phyloP scores from a whole-genome alignment of 2,113 vertebrate genomes.

The Antechinus stuartii region DNA sequence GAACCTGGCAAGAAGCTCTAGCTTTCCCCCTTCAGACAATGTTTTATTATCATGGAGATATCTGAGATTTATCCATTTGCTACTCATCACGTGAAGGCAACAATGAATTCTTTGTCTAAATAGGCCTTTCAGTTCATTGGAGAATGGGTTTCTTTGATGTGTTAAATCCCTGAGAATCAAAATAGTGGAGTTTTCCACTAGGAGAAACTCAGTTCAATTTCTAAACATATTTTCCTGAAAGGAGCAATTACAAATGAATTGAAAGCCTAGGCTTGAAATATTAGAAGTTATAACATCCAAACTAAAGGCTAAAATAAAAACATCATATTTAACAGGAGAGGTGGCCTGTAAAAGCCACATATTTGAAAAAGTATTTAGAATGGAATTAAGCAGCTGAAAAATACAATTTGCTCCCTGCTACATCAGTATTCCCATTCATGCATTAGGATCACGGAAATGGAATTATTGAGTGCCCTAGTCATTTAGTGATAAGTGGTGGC shows the following conservation, averaged over 20 bases:
- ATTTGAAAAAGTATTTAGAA: conserved; percentile 39
- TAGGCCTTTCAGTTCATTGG: background rate
- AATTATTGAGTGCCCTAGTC: conserved; percentile 9
- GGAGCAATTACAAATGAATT: conserved; percentile 10
- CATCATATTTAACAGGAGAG: conserved; percentile 12
- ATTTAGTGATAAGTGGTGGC: conserved; percentile 5
- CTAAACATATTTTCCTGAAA: conserved; percentile 44
- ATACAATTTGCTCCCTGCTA: conserved; percentile 31
- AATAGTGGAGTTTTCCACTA: background rate
- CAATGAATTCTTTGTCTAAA: conserved; percentile 26
- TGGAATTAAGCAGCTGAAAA: conserved; percentile 39
- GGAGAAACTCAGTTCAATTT: conserved; percentile 24
- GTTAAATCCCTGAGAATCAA: conserved; percentile 10
- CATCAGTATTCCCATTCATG: conserved; percentile 28
- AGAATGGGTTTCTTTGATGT: background rate
- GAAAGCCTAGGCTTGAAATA: conserved; percentile 1
- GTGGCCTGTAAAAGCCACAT: conserved; percentile 16
- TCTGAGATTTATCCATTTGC: background rate
- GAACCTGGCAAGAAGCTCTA: background rate
- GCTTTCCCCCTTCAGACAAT: background rate
- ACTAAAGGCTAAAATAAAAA: conserved; percentile 55
- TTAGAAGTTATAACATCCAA: conserved; percentile 33
- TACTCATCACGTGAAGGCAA: background rate
- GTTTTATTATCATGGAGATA: background rate
- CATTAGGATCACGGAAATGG: conserved; percentile 2